phyloP scores from a whole-genome alignment of 1,140 invertebrate genomes.

The Ditylenchus dipsaci region DNA sequence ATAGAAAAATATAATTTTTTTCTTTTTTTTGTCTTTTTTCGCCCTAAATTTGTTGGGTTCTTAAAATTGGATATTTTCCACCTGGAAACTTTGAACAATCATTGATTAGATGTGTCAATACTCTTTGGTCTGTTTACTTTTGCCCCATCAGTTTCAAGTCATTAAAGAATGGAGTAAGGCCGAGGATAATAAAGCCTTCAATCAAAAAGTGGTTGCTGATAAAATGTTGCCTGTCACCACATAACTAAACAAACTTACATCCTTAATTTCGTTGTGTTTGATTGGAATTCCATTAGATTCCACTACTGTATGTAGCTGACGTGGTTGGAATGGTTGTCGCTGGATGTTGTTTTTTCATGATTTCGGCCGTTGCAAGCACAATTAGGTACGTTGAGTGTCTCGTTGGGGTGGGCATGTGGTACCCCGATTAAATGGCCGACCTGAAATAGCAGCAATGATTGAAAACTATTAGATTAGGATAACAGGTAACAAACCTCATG shows the following conservation, averaged over 20 bases:
- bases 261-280: not conserved
- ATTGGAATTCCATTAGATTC: not conserved
- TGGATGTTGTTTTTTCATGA: not conserved
- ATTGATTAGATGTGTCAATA: too few relatives aligned
- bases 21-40: too few relatives aligned
- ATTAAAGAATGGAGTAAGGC: too few relatives aligned
- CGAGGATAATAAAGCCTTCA: not conserved
- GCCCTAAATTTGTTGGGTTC: too few relatives aligned
- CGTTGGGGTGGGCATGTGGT: slow-evolving; percentile 38
- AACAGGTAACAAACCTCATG: slow-evolving; percentile 36
- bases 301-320: not conserved
- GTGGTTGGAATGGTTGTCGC: slow-evolving; percentile 6
- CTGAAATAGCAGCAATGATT: not conserved
- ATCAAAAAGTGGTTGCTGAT: not conserved
- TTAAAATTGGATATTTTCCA: too few relatives aligned
- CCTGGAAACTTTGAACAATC: too few relatives aligned
- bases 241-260: not conserved
- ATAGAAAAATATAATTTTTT: too few relatives aligned
- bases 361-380: slow-evolving; percentile 35
- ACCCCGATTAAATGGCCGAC: slow-evolving; percentile 49
- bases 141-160: too few relatives aligned
- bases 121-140: too few relatives aligned
- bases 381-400: slow-evolving; percentile 48
- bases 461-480: slow-evolving; percentile 28
- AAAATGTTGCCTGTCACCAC: not conserved